Evolutionary conservation across 2,113 vertebrate genomes (phyloP).

Genomic region (Chloropsis hardwickii): DNA sequence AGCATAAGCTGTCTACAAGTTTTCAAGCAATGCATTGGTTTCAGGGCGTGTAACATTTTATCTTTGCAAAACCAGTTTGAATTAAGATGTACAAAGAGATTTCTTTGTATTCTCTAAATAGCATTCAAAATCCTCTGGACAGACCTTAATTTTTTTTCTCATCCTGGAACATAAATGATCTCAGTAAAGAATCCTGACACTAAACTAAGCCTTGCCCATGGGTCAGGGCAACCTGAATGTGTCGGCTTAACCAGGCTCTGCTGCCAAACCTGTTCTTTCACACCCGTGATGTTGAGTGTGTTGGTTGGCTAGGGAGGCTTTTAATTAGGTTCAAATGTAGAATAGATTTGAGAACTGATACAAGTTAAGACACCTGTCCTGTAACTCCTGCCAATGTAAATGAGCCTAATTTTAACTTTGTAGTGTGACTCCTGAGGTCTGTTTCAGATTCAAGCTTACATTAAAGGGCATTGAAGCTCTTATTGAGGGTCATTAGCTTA

Average conservation of each 20-base stretch:
- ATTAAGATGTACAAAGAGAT: not conserved
- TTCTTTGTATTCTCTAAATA: not conserved
- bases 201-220: not conserved
- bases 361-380: not conserved
- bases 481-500: not conserved
- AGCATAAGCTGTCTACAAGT: not conserved
- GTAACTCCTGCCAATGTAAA: not conserved
- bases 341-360: not conserved
- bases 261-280: not conserved
- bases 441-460: not conserved
- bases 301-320: not conserved
- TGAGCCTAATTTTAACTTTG: not conserved
- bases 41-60: not conserved
- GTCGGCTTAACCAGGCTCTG: not conserved
- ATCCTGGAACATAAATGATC: not conserved
- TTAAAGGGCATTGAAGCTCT: not conserved
- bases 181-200: not conserved
- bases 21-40: not conserved
- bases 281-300: not conserved
- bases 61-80: not conserved
- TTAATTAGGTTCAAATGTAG: not conserved
- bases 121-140: not conserved
- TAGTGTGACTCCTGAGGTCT: not conserved
- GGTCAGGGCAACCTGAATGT: not conserved
- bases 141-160: not conserved